A percentile compares a stretch with the other conserved stretches of the same genome.
Conservation (phyloP, 2,113 vertebrate species). For the Gymnarchus niloticus region DNA sequence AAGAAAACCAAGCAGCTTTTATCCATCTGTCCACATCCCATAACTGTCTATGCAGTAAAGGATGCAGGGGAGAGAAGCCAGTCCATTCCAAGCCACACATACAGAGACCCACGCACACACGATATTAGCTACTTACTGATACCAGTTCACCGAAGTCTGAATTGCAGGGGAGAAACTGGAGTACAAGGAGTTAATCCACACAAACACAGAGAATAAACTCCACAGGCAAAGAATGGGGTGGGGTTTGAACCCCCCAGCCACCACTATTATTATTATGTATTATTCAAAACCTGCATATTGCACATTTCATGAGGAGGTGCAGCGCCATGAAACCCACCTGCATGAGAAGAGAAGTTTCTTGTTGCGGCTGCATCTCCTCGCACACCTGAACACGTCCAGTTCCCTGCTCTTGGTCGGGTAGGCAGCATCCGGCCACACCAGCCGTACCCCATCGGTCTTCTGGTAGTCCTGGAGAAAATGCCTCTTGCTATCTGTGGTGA, state of each 20-base stretch:
- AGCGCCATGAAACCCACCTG: conserved; percentile 63
- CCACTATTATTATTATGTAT: background rate
- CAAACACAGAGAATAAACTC: background rate
- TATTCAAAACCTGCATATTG: background rate
- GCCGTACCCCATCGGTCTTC: conserved; percentile 63
- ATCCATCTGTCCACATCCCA: background rate
- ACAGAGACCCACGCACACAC: too few relatives aligned
- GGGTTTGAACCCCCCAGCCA: background rate
- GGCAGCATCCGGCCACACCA: conserved; percentile 61
- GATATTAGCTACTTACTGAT: too few relatives aligned
- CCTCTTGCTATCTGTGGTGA: conserved; percentile 62
- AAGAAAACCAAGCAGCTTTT: background rate
- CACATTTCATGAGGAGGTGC: too few relatives aligned
- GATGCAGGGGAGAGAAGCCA: background rate
- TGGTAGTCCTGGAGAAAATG: conserved; percentile 70
- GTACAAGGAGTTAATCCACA: too few relatives aligned
- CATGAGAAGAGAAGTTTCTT: conserved; percentile 69
- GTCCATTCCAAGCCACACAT: background rate
- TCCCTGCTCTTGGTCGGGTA: conserved; percentile 67
- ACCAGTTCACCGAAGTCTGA: too few relatives aligned
- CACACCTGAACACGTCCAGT: conserved; percentile 68
- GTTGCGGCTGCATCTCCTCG: conserved; percentile 68
- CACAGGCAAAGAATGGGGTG: background rate
- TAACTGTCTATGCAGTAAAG: background rate
- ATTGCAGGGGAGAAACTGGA: too few relatives aligned